Evolutionary conservation across 1,140 invertebrate genomes (phyloP), one percentile per base, ranked within the genome.

Genomic region (Dendroctonus ponderosae): DNA sequence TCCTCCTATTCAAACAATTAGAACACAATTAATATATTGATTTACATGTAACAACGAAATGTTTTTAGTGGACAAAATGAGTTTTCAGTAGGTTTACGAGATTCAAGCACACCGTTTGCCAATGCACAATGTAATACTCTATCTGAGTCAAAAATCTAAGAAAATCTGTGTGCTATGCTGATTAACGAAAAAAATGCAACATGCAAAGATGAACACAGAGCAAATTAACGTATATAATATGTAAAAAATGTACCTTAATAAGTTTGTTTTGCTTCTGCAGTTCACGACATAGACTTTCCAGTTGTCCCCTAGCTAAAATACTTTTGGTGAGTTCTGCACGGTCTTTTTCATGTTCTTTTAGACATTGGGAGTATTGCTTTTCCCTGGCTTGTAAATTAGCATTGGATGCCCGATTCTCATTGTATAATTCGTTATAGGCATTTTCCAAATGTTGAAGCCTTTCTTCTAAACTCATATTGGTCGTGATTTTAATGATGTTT

Each of bases 211-310:
- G n/a, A n/a, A n/a, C n/a, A n/a, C n/a, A n/a, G n/a, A n/a, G 26
- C 26, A 26, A 26, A 26, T 26, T 26, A 26, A 26, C 26, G 3
- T 26, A 26, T 26, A 1, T 26, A 26, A 26, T 26, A 26, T 26
- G 26, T 26, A 26, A 26, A 26, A 26, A 12, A 0, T 15, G n/a
- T 59, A 86, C 89, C 84, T 94, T 94, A 8, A 96, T 89, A 42
- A 88, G 84, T 79, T 94, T 94, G 76, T 95, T 96, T 74, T 96
- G 91, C 75, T 90, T 90, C 78, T 96, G 94, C 48, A 96, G 81
- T 77, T 96, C 94, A 26, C 94, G 79, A 78, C 94, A 96, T 5
- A 96, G 81, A 76, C 88, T 91, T 78, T 96, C 93, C 52, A 97
- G 80, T 75, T 92, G 89, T 53, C 89, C 90, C 66, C 83, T 86